These are phyloP conservation scores for Fragum whitleyi DNA, from an alignment of 2,888 invertebrate species.

Conservation along the genomic window DNA sequence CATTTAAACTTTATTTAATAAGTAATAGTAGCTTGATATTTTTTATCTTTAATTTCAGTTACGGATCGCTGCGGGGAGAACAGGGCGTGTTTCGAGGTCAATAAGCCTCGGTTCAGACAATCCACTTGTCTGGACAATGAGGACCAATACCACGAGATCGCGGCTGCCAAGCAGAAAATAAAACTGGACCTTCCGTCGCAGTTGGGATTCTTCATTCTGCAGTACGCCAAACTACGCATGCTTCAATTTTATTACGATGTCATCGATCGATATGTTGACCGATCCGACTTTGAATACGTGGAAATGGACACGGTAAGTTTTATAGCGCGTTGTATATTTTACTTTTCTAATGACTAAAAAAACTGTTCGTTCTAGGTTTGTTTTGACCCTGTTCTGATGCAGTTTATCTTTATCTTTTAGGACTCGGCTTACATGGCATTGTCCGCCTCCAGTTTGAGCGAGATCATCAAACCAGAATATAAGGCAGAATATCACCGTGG, in stretches of 20 bases:
- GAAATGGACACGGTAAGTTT: slow-evolving; percentile 19
- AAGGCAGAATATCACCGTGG: slow-evolving; percentile 27
- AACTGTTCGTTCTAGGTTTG: too few species aligned
- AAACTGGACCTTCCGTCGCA: slow-evolving; percentile 15
- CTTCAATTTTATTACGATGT: slow-evolving; percentile 25
- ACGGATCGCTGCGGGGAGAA: slow-evolving; percentile 19
- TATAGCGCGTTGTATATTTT: too few species aligned
- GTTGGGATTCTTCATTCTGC: slow-evolving; percentile 7
- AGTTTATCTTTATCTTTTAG: slow-evolving; percentile 10
- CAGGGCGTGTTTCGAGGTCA: background rate
- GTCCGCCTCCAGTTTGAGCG: slow-evolving; percentile 27
- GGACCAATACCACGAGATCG: slow-evolving; percentile 22
- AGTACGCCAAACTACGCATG: slow-evolving; percentile 18
- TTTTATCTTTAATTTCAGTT: background rate
- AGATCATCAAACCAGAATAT: slow-evolving; percentile 31
- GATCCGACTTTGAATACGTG: slow-evolving; percentile 11
- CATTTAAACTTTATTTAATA: too few species aligned
- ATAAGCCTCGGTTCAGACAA: slow-evolving; percentile 4
- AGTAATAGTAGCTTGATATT: background rate
- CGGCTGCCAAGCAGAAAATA: slow-evolving; percentile 11
- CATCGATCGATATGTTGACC: slow-evolving; percentile 13
- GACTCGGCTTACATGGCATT: slow-evolving; percentile 41
- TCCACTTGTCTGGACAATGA: slow-evolving; percentile 7
- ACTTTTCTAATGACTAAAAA: too few species aligned
- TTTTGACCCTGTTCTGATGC: too few species aligned